Evolutionary conservation across 2,797 vertebrate species (phyloP), one percentile per base, ranked within the genome.

Genomic region (Prionace glauca): DNA sequence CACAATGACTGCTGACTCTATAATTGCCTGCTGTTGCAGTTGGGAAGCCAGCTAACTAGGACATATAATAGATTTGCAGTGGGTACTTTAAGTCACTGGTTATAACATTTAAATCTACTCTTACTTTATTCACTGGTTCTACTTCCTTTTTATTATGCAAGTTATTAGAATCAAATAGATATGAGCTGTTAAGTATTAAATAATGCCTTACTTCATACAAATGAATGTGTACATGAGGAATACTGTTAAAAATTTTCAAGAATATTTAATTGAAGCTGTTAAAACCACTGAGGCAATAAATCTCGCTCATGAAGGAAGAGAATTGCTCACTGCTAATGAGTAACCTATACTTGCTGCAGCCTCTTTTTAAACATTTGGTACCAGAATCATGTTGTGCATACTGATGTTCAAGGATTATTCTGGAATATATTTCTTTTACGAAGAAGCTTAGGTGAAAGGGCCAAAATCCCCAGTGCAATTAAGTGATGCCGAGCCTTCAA

Each of bases 11-110:
- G 60, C 45, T 50, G 56, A 77, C 74, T 95, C 71, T 72, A 0
- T 67, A 96, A 97, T 96, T 10, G n/a, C 96, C 96, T 96, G 56
- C 96, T 96, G 96, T 96, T 71, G 95, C 95, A 92, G 96, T 96
- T 96, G 96, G 93, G 96, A 96, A 96, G 93, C 94, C 0, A 32
- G 96, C 77, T 77, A 74, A 96, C 96, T 96, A 96, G 96, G 96
- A 97, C 97, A 97, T 97, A 96, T 93, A 96, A 96, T 96, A 96
- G 96, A 96, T 96, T 96, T 95, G 90, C 96, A 95, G 96, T 22
- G 32, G 41, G 14, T n/a, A 72, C 71, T 11, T 10, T 20, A 60
- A 72, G 69, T 50, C 24, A 77, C 18, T 24, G 67, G 67, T 45
- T 94, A 72, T 8, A 71, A 94, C 65, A 71, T 94, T 69, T 41